Conservation (phyloP, 2,113 vertebrate genomes). For the Hyperopisus bebe region DNA sequence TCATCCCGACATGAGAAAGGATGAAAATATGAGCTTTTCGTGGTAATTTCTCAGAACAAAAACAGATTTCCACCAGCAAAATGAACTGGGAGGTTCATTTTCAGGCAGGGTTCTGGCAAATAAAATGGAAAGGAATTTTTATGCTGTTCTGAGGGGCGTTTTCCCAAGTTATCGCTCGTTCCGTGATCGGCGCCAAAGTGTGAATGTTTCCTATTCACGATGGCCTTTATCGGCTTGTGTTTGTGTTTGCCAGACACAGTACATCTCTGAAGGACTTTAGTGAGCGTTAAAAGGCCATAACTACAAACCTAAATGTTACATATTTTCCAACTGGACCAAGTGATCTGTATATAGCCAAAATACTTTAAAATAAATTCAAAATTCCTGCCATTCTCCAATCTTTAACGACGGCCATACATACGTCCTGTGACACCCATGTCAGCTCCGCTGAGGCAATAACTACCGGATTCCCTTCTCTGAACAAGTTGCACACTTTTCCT, state of each 20-base stretch:
- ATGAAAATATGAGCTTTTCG: not conserved
- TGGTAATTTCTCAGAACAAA: not conserved
- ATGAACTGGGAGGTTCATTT: not conserved
- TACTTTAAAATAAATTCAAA: not conserved
- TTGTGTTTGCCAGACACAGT: not conserved
- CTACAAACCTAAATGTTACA: not conserved
- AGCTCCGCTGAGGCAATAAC: not conserved
- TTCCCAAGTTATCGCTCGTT: not conserved
- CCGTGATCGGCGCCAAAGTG: not conserved
- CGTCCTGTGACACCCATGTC: not conserved
- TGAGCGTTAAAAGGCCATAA: not conserved
- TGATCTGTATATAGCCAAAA: not conserved
- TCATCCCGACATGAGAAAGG: not conserved
- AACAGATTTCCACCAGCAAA: not conserved
- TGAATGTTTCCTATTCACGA: not conserved
- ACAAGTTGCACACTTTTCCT: not conserved
- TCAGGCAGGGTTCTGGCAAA: not conserved
- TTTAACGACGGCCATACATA: not conserved
- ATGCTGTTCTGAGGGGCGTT: not conserved
- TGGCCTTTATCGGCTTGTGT: not conserved
- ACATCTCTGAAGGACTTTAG: not conserved
- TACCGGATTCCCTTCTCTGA: not conserved
- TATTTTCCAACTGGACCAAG: not conserved
- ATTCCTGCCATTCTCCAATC: not conserved
- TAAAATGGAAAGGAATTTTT: not conserved